Conservation (phyloP, 2,113 vertebrate species). For the Bufo bufo region DNA sequence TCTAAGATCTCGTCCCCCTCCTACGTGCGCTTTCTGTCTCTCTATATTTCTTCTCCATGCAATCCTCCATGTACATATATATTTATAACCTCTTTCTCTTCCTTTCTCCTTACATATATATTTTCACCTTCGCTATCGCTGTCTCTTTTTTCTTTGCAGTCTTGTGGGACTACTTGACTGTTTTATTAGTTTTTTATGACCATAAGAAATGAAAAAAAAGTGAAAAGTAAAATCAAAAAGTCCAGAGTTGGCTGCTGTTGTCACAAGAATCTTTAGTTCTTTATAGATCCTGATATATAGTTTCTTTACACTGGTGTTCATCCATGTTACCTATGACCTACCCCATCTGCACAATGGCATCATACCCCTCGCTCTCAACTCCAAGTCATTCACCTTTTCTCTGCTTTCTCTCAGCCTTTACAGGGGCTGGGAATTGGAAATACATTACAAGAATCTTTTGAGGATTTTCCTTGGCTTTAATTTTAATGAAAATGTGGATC, state of each 20-base stretch:
- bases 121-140: constrained; percentile 34
- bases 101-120: constrained; percentile 27
- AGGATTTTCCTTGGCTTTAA: constrained; percentile 62
- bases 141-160: constrained; percentile 36
- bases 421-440: constrained; percentile 58
- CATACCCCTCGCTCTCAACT: background rate
- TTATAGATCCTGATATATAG: constrained; percentile 26
- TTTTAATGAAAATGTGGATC: constrained; percentile 66
- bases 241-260: background rate
- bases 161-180: constrained; percentile 52
- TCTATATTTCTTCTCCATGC: constrained; percentile 42
- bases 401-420: constrained; percentile 26
- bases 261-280: background rate
- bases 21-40: background rate
- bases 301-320: background rate
- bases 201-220: constrained; percentile 45
- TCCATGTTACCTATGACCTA: constrained; percentile 10
- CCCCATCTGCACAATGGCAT: background rate
- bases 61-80: constrained; percentile 45
- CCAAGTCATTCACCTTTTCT: constrained; percentile 48
- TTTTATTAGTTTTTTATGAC: constrained; percentile 56
- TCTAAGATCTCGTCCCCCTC: background rate
- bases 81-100: constrained; percentile 49
- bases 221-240: constrained; percentile 41
- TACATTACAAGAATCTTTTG: constrained; percentile 60